Evolutionary conservation across 2,888 invertebrate species (phyloP).

Genomic region (Balanococcus diminutus): DNA sequence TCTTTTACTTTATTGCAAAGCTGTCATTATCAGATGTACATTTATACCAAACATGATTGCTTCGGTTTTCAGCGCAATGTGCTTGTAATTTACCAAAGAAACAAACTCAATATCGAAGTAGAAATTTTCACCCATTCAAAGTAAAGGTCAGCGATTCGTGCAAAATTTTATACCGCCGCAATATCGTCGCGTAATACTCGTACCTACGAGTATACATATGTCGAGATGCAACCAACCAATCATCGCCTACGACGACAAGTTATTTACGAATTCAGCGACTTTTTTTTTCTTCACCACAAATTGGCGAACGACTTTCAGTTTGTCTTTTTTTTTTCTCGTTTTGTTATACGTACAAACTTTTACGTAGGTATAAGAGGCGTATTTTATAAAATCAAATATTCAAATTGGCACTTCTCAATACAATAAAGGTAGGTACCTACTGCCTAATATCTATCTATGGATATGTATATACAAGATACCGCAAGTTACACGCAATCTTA

Average conservation of each 20-base stretch:
- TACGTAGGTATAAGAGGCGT: neutral
- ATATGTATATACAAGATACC: neutral
- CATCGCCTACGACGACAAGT: neutral
- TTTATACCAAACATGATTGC: slow-evolving; percentile 27
- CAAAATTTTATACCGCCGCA: neutral
- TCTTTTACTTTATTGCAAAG: slow-evolving; percentile 27
- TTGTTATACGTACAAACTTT: neutral
- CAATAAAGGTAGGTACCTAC: too few relatives aligned
- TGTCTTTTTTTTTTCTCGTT: neutral
- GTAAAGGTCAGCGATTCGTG: slow-evolving; percentile 18
- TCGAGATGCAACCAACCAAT: neutral
- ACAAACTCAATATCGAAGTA: neutral
- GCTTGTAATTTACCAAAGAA: slow-evolving; percentile 23
- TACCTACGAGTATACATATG: too few relatives aligned
- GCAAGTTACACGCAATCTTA: neutral
- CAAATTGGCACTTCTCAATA: neutral
- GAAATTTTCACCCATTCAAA: slow-evolving; percentile 1
- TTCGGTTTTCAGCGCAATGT: slow-evolving; percentile 3
- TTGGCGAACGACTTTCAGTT: neutral
- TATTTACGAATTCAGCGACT: neutral
- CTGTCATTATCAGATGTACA: slow-evolving; percentile 27
- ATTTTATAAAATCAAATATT: slow-evolving; percentile 5
- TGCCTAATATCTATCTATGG: neutral
- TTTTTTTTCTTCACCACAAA: neutral
- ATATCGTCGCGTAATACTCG: neutral